Percentiles rank a stretch among this genome's conserved stretches.
These are phyloP conservation scores for Anser brachyrhynchus DNA, from an alignment of 2,113 vertebrate species.

Conservation along the genomic window DNA sequence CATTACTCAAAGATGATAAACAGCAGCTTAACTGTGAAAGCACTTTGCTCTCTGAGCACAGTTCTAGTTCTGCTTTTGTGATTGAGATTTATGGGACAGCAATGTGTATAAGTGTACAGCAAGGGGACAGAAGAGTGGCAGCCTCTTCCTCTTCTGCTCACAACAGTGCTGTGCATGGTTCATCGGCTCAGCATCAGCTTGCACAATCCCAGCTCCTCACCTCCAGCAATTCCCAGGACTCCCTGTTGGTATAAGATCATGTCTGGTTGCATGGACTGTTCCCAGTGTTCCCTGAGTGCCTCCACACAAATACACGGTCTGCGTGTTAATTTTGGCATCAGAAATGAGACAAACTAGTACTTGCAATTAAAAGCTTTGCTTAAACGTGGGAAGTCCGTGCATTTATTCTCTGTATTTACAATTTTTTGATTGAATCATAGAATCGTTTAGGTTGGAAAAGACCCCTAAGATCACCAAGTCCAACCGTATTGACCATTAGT, in stretches of 20 bases:
- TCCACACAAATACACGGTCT: background rate
- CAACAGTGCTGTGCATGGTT: background rate
- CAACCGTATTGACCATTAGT: no score
- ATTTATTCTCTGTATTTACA: background rate
- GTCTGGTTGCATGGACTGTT: background rate
- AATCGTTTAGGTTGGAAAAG: no score
- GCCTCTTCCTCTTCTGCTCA: background rate
- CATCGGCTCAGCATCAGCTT: background rate
- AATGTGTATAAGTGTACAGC: background rate
- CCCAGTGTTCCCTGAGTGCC: background rate
- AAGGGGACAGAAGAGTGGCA: background rate
- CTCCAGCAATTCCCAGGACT: background rate
- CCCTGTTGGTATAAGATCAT: background rate
- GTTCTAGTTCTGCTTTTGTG: background rate
- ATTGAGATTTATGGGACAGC: background rate
- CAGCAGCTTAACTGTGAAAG: constrained; percentile 28
- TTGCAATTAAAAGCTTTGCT: background rate
- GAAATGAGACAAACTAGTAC: background rate
- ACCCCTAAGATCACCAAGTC: no score
- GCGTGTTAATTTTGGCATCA: background rate
- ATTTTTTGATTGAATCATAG: background rate
- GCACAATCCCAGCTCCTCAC: background rate
- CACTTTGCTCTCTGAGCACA: background rate
- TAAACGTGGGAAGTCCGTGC: background rate
- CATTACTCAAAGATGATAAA: constrained; percentile 38